These are phyloP conservation scores for Apis florea DNA, from an alignment of 1,140 invertebrate species.

Conservation along the genomic window DNA sequence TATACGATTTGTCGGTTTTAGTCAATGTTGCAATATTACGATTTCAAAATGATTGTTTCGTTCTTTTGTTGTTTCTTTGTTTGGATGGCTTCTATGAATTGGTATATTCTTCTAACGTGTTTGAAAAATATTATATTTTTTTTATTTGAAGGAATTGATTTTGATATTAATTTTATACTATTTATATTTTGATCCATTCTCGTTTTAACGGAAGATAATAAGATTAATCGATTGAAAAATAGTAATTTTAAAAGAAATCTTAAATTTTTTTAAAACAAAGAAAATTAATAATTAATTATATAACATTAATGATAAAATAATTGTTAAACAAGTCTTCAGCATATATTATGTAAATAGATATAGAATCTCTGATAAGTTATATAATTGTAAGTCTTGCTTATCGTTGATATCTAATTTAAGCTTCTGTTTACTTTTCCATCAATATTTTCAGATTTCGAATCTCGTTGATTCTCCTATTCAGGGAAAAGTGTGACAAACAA, in stretches of 20 bases:
- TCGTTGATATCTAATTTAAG: background rate
- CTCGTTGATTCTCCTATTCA: background rate
- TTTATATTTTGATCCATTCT: too few species aligned
- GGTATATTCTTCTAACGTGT: background rate
- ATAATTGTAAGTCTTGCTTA: background rate
- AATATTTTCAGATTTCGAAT: background rate
- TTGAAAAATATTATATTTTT: background rate
- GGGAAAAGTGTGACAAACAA: background rate
- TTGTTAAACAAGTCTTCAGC: background rate
- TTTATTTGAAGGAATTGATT: too few species aligned
- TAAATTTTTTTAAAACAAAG: too few species aligned
- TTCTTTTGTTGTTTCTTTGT: background rate
- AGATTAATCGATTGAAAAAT: too few species aligned
- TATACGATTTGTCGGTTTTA: background rate
- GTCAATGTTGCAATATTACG: slow-evolving; percentile 10
- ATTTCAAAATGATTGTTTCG: background rate
- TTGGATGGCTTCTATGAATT: too few species aligned
- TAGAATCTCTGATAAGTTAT: slow-evolving; percentile 15
- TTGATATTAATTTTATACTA: too few species aligned
- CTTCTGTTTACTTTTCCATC: background rate
- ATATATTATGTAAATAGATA: background rate
- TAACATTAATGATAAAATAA: too few species aligned
- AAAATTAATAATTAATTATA: background rate
- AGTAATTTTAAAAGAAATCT: too few species aligned
- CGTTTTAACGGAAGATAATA: too few species aligned